These are phyloP conservation scores for Scortum barcoo DNA, from an alignment of 2,113 vertebrate species.

Conservation along the genomic window DNA sequence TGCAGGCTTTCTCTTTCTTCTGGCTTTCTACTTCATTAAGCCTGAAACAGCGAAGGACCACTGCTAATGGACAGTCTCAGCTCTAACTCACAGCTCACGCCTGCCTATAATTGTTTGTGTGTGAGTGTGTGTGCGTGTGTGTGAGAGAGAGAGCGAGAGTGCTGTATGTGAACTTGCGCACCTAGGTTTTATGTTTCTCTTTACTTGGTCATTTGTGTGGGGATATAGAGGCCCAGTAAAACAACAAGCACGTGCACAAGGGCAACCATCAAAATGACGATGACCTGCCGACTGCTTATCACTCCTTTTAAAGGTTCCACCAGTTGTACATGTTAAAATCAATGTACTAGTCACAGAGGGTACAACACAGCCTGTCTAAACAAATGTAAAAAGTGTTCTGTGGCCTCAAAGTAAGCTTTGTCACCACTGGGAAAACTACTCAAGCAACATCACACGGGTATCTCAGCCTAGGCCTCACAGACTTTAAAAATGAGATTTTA, in stretches of 20 bases:
- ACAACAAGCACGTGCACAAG: not conserved
- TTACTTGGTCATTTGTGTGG: conserved; percentile 22
- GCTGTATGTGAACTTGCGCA: not conserved
- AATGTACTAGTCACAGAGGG: not conserved
- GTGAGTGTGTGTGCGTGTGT: conserved; percentile 14
- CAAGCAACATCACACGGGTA: fast-evolving
- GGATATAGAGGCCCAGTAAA: not conserved
- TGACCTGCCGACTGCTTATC: not conserved
- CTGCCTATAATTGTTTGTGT: conserved; percentile 49
- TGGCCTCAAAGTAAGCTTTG: not conserved
- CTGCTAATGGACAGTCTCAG: conserved; percentile 72
- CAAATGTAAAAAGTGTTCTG: not conserved
- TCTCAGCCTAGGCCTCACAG: not conserved
- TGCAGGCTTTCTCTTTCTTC: conserved; percentile 61
- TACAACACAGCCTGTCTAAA: not conserved
- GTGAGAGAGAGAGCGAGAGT: no score
- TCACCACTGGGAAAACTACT: not conserved
- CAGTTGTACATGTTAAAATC: not conserved
- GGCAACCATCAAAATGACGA: not conserved
- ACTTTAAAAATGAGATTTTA: not conserved
- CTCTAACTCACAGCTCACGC: conserved; percentile 63
- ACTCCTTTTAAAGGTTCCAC: conserved; percentile 3
- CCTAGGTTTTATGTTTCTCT: not conserved
- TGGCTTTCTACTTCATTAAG: conserved; percentile 76
- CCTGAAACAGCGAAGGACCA: conserved; percentile 55